These are phyloP conservation scores for Echinometra lucunter DNA, from an alignment of 53 echinoderm and acorn worm species.

Conservation along the genomic window DNA sequence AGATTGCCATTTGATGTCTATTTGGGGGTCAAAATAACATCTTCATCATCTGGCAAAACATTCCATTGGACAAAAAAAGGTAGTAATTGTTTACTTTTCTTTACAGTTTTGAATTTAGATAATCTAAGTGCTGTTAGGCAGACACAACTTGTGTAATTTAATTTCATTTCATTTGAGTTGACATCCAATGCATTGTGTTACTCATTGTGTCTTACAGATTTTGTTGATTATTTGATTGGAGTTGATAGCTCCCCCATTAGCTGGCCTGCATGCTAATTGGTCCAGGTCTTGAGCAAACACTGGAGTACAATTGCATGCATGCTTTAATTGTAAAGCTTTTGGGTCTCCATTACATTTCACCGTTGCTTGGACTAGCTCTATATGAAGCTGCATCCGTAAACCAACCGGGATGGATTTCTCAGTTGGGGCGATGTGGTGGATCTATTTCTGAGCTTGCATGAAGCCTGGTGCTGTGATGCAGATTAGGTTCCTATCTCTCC, in stretches of 20 bases:
- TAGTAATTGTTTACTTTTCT: background rate
- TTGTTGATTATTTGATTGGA: background rate
- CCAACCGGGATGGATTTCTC: slow-evolving; percentile 76
- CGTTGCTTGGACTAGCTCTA: slow-evolving; percentile 73
- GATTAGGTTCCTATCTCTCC: slow-evolving; percentile 50
- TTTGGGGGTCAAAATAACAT: slow-evolving; percentile 54
- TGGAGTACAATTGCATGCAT: slow-evolving; percentile 69
- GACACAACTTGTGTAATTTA: background rate
- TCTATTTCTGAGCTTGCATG: slow-evolving; percentile 37
- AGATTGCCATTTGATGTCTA: slow-evolving; percentile 59
- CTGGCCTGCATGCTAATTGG: slow-evolving; percentile 72
- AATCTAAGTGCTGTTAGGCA: background rate
- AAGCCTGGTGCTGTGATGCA: slow-evolving; percentile 63
- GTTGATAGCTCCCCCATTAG: slow-evolving; percentile 60
- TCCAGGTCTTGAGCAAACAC: slow-evolving; percentile 66
- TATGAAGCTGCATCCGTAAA: slow-evolving; percentile 82
- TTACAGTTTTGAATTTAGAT: background rate
- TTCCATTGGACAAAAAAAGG: slow-evolving; percentile 19
- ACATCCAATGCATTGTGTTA: background rate
- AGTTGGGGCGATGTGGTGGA: slow-evolving; percentile 80
- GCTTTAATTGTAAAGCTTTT: slow-evolving; percentile 41
- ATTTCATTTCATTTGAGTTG: background rate
- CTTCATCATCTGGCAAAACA: slow-evolving; percentile 64
- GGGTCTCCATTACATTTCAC: slow-evolving; percentile 65
- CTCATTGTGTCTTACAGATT: background rate